Percentiles rank a stretch among this genome's conserved stretches.
Evolutionary conservation across 2,888 invertebrate genomes (phyloP).

Genomic region (Leptarthrus brevirostris): DNA sequence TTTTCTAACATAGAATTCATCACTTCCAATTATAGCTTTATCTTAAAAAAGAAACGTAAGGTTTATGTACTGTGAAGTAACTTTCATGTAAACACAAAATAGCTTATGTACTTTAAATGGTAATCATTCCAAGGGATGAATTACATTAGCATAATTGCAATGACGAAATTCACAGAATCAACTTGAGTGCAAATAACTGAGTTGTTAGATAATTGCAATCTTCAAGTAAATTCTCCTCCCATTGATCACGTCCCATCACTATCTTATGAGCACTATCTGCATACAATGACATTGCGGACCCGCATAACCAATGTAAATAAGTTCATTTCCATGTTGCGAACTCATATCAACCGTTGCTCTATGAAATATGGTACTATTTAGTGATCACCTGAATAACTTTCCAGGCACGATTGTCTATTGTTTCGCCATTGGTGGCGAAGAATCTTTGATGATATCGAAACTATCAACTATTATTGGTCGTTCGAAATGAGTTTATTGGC

Average conservation of each 20-base stretch:
- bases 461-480: conserved; percentile 37
- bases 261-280: conserved; percentile 7
- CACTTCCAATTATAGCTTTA: too few relatives aligned
- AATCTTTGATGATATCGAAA: conserved; percentile 9
- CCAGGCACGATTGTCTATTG: conserved; percentile 46
- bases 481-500: conserved; percentile 42
- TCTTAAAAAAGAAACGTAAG: too few relatives aligned
- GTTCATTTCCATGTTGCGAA: conserved; percentile 37
- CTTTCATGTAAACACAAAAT: too few relatives aligned
- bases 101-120: too few relatives aligned
- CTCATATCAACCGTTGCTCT: conserved; percentile 6
- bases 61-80: too few relatives aligned
- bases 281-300: conserved; percentile 10
- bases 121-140: too few relatives aligned
- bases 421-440: conserved; percentile 23
- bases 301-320: conserved; percentile 36
- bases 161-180: too few relatives aligned
- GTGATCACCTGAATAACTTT: conserved; percentile 33
- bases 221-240: not conserved
- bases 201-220: not conserved
- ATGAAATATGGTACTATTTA: conserved; percentile 29
- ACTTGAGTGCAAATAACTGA: not conserved
- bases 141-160: too few relatives aligned
- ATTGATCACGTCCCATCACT: not conserved
- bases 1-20: too few relatives aligned